Evolutionary conservation across 2,113 vertebrate genomes (phyloP).

Genomic region (Nettapus auritus): DNA sequence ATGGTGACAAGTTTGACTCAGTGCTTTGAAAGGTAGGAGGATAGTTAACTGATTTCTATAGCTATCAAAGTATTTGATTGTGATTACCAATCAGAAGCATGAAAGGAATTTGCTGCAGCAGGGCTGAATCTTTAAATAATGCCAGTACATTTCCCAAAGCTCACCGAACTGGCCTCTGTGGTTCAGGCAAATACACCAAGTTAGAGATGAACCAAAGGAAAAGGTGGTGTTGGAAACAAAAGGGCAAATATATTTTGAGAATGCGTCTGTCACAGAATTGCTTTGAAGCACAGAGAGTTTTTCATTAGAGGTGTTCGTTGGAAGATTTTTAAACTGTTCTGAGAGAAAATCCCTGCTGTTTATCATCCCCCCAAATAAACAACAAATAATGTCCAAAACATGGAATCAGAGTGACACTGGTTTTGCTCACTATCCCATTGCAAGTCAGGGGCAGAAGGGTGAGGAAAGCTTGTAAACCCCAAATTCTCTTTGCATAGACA

Average conservation of each 20-base stretch:
- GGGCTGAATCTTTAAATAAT: constrained; percentile 26
- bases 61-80: constrained; percentile 43
- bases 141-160: not conserved
- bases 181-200: not conserved
- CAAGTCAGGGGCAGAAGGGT: not conserved
- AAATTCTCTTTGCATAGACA: rapidly evolving
- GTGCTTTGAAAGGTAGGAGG: constrained; percentile 29
- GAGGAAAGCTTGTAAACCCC: not conserved
- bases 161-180: not conserved
- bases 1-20: constrained; percentile 15
- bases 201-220: not conserved
- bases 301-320: not conserved
- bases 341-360: not conserved
- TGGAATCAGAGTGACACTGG: not conserved
- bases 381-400: rapidly evolving
- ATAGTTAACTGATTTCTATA: constrained; percentile 26
- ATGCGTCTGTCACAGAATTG: not conserved
- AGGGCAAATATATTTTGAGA: not conserved
- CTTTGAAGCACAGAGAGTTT: not conserved
- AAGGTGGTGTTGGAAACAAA: not conserved
- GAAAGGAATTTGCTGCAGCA: constrained; percentile 42
- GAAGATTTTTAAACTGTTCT: not conserved
- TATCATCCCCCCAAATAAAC: not conserved
- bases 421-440: not conserved
- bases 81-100: constrained; percentile 55